Conservation (phyloP, 2,113 vertebrate genomes). For the Stomatorhinus ivindoensis region DNA sequence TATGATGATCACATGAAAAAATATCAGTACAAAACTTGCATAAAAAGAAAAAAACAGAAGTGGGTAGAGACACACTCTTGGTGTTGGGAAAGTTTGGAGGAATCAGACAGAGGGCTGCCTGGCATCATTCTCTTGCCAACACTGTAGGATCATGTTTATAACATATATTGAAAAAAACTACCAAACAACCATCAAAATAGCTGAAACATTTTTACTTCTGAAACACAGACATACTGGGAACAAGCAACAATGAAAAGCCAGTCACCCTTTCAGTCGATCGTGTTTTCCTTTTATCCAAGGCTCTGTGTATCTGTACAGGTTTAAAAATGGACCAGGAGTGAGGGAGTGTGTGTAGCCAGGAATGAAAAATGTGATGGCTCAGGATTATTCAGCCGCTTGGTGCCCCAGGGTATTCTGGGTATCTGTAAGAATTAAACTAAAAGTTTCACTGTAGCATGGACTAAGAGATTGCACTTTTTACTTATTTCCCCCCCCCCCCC, state of each 20-base stretch:
- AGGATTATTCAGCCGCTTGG: neutral
- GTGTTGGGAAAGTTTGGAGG: constrained; percentile 4
- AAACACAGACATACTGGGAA: neutral
- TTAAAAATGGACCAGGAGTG: constrained; percentile 2
- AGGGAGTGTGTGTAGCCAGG: neutral
- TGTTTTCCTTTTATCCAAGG: neutral
- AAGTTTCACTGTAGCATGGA: neutral
- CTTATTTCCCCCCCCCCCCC: neutral
- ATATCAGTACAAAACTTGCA: constrained; percentile 17
- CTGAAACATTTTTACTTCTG: neutral
- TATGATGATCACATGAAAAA: neutral
- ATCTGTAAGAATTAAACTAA: neutral
- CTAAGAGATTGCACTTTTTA: constrained; percentile 7
- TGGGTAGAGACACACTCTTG: constrained; percentile 67
- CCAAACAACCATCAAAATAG: neutral
- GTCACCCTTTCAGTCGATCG: neutral
- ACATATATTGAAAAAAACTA: neutral
- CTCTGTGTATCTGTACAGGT: neutral
- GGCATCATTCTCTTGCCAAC: constrained; percentile 13
- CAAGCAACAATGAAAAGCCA: neutral
- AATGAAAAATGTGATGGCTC: neutral
- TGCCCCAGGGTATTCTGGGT: neutral
- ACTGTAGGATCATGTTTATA: neutral
- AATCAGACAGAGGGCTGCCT: neutral
- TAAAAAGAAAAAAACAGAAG: constrained; percentile 37